A percentile compares a stretch with the other conserved stretches of the same genome.
Conservation (phyloP, 2,888 invertebrate genomes). For the Epinotia nisella region DNA sequence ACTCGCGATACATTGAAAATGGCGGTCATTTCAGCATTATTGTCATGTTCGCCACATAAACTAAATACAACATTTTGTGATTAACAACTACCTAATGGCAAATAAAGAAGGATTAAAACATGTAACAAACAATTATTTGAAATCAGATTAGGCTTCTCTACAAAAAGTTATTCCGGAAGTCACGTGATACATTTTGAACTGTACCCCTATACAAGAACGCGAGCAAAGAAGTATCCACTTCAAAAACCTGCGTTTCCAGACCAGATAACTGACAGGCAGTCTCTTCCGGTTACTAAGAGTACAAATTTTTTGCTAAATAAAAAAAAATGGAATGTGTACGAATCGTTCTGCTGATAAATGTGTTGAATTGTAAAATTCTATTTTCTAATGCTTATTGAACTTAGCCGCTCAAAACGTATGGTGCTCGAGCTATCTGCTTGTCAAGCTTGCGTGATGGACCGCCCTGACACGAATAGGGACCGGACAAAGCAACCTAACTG, state of each 20-base stretch:
- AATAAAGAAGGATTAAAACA: too few relatives aligned
- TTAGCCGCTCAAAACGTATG: constrained; percentile 60
- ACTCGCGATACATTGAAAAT: too few relatives aligned
- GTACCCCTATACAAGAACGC: too few relatives aligned
- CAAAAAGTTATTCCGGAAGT: too few relatives aligned
- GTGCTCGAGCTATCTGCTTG: constrained; percentile 56
- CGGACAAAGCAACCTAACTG: constrained; percentile 74
- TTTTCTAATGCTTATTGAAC: constrained; percentile 48
- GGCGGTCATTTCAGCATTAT: too few relatives aligned
- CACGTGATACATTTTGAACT: too few relatives aligned
- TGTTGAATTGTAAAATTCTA: background rate
- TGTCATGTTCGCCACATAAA: too few relatives aligned
- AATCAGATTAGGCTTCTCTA: too few relatives aligned
- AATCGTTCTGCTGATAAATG: constrained; percentile 1
- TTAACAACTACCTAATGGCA: too few relatives aligned
- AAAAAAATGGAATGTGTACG: background rate
- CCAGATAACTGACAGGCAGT: background rate
- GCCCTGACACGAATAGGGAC: constrained; percentile 73
- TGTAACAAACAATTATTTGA: too few relatives aligned
- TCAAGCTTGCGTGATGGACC: constrained; percentile 65
- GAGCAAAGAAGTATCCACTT: too few relatives aligned
- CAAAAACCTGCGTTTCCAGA: constrained; percentile 26
- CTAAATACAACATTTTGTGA: too few relatives aligned
- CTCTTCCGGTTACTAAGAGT: constrained; percentile 4
- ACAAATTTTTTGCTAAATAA: background rate